phyloP scores from a whole-genome alignment of 92 coral and sea anemone genomes.

The Metridium senile region DNA sequence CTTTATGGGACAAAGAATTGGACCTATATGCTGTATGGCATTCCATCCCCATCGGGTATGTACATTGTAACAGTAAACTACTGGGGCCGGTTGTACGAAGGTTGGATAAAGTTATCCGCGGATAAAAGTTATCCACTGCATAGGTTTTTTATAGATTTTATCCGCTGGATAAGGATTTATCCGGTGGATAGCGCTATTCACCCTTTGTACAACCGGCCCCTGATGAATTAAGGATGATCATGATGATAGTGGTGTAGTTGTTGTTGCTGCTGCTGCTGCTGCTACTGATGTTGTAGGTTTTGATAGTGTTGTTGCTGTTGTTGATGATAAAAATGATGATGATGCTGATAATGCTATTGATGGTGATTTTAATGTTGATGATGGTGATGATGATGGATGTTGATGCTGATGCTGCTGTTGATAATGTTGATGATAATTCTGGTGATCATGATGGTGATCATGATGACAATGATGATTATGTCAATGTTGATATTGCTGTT shows the following conservation, averaged over 20 bases:
- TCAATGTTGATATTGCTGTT: not conserved
- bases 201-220: no score
- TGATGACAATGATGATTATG: not conserved
- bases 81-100: not conserved
- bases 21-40: constrained; percentile 86
- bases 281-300: no score
- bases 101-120: no score
- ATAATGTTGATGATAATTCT: not conserved
- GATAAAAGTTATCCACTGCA: no score
- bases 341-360: not conserved
- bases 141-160: no score
- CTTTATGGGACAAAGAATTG: constrained; percentile 99
- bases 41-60: constrained; percentile 97
- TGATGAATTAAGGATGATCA: no score
- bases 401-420: not conserved
- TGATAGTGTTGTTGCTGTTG: no score
- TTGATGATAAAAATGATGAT: no score
- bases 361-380: not conserved
- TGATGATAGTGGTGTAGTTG: no score
- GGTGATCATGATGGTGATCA: not conserved
- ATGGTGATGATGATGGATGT: not conserved
- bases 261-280: no score
- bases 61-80: not conserved
- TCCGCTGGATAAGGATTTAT: no score
- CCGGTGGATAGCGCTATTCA: no score